Conservation (phyloP, 2,888 invertebrate species). For the Himalopsyche japonica region DNA sequence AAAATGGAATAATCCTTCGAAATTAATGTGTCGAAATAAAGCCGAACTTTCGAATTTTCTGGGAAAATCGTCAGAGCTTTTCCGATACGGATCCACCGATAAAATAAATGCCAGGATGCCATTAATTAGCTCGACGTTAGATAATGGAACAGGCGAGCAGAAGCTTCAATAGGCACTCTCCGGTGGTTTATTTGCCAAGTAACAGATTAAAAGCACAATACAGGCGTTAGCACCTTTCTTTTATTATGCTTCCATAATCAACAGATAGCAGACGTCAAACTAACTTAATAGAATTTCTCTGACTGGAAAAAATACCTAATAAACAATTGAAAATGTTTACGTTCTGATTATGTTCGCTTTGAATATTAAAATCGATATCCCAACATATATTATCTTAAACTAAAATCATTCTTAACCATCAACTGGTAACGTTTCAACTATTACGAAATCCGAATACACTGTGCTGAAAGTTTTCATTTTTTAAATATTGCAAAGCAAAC, state of each 20-base stretch:
- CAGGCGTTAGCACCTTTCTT: neutral
- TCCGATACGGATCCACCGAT: neutral
- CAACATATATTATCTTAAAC: no score
- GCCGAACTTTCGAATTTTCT: neutral
- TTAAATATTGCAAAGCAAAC: no score
- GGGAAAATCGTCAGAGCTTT: neutral
- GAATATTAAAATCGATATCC: no score
- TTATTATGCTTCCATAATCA: neutral
- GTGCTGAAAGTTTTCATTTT: no score
- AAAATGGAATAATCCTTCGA: no score
- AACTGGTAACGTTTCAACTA: no score
- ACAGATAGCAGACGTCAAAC: neutral
- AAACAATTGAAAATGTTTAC: no score
- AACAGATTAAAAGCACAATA: neutral
- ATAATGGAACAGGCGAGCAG: constrained; percentile 11
- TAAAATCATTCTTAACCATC: no score
- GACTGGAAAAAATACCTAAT: no score
- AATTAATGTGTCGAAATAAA: neutral
- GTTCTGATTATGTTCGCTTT: no score
- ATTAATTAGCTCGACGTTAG: constrained; percentile 13
- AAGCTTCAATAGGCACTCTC: constrained; percentile 1
- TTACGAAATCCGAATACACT: no score
- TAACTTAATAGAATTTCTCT: neutral
- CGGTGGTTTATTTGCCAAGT: neutral
- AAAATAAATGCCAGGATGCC: constrained; percentile 5